A percentile compares a stretch with the other conserved stretches of the same genome.
Evolutionary conservation across 2,888 invertebrate species (phyloP).

Genomic region (Baccha elongata): DNA sequence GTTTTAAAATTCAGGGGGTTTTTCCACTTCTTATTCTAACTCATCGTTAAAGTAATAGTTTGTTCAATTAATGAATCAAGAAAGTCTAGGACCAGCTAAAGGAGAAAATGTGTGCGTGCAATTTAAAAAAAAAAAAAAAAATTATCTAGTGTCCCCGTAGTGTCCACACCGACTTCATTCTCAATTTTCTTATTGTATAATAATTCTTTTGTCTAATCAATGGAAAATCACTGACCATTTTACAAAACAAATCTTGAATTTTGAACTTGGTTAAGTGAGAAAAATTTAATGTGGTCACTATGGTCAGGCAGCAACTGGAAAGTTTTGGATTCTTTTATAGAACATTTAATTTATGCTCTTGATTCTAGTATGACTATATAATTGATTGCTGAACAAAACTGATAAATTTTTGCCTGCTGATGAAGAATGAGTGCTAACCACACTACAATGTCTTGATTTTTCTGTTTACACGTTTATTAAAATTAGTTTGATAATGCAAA

Average conservation of each 20-base stretch:
- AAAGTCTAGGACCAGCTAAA: background rate
- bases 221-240: constrained; percentile 25
- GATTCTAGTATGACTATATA: background rate
- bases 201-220: constrained; percentile 6
- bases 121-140: too few species aligned
- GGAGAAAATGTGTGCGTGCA: constrained; percentile 1
- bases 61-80: constrained; percentile 14
- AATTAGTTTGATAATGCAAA: too few species aligned
- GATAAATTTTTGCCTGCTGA: background rate
- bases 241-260: background rate
- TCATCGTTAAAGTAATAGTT: constrained; percentile 2
- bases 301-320: constrained; percentile 23
- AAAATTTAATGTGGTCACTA: constrained; percentile 29
- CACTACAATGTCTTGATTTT: background rate
- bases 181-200: background rate
- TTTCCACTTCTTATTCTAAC: constrained; percentile 22
- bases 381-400: background rate
- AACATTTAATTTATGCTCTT: background rate
- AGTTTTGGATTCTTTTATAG: constrained; percentile 27
- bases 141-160: too few species aligned
- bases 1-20: background rate
- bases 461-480: background rate
- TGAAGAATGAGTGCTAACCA: background rate
- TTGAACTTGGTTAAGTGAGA: constrained; percentile 29
- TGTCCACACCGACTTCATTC: background rate